Evolutionary conservation across 2,113 vertebrate genomes (phyloP).

Genomic region (Pagrus major): DNA sequence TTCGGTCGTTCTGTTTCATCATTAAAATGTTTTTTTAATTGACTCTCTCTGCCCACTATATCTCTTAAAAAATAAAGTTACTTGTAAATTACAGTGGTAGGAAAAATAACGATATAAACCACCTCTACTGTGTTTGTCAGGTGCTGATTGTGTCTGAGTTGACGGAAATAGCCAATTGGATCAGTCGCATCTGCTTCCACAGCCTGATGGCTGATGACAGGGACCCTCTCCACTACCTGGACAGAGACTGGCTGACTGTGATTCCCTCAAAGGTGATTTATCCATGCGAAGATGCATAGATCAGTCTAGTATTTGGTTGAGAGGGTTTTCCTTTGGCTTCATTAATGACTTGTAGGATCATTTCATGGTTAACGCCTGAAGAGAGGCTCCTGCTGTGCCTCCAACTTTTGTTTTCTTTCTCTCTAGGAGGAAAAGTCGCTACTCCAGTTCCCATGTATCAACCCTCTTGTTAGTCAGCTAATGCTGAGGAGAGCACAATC

Average conservation of each 20-base stretch:
- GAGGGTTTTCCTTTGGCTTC: not conserved
- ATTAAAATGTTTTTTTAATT: not conserved
- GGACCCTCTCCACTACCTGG: constrained; percentile 85
- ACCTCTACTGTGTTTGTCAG: constrained; percentile 71
- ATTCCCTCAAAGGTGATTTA: constrained; percentile 87
- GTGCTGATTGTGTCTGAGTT: constrained; percentile 86
- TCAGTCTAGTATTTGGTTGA: not conserved
- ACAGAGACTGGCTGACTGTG: constrained; percentile 90
- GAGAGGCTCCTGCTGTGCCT: not conserved
- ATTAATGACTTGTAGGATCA: not conserved
- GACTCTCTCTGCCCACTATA: not conserved
- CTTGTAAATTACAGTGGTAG: not conserved
- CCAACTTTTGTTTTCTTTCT: not conserved
- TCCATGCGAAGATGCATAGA: not conserved
- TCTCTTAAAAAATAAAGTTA: not conserved
- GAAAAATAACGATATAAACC: not conserved
- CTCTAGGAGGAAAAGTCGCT: constrained; percentile 88
- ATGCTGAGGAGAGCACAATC: constrained; percentile 88
- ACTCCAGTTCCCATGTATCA: constrained; percentile 90
- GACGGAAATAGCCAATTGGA: constrained; percentile 85
- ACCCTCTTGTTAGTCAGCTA: constrained; percentile 90
- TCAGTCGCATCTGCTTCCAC: constrained; percentile 89
- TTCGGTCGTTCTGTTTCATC: not conserved
- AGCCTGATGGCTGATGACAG: constrained; percentile 83
- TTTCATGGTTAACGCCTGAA: not conserved